Evolutionary conservation across 1,140 invertebrate species (phyloP).

Genomic region (Drosophila littoralis): DNA sequence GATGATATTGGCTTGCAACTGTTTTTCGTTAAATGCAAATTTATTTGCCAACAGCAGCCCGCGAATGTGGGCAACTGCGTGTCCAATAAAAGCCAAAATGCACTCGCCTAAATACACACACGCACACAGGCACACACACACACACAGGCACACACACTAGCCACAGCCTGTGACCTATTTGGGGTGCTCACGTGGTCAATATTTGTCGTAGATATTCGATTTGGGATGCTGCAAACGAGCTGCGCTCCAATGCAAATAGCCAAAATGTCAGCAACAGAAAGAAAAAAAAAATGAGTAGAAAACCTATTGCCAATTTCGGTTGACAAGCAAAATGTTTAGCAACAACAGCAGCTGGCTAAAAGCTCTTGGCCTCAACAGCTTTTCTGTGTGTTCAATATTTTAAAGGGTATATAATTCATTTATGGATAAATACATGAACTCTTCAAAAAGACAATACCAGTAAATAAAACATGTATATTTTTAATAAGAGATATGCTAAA

Average conservation of each 20-base stretch:
- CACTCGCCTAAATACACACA: slow-evolving; percentile 71
- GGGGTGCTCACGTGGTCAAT: slow-evolving; percentile 48
- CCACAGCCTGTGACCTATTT: slow-evolving; percentile 44
- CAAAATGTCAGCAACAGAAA: slow-evolving; percentile 15
- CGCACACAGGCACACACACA: slow-evolving; percentile 10
- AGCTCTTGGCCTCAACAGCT: neutral
- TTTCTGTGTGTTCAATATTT: neutral
- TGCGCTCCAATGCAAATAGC: slow-evolving; percentile 26
- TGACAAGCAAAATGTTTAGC: slow-evolving; percentile 27
- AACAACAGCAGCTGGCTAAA: slow-evolving; percentile 4
- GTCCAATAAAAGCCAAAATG: slow-evolving; percentile 78
- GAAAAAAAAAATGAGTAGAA: neutral
- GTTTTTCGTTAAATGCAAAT: slow-evolving; percentile 59
- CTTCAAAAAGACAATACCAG: too few species aligned
- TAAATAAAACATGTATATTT: too few species aligned
- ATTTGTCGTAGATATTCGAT: slow-evolving; percentile 54
- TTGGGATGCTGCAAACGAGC: slow-evolving; percentile 29
- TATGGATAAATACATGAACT: too few species aligned
- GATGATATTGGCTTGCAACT: slow-evolving; percentile 41
- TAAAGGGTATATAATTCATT: too few species aligned
- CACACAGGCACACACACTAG: slow-evolving; percentile 13
- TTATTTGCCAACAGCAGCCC: slow-evolving; percentile 44
- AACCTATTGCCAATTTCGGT: slow-evolving; percentile 32
- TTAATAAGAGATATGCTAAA: too few species aligned
- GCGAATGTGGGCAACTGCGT: slow-evolving; percentile 62